These are phyloP conservation scores for Balearica regulorum DNA, from an alignment of 2,797 vertebrate species.

Conservation along the genomic window DNA sequence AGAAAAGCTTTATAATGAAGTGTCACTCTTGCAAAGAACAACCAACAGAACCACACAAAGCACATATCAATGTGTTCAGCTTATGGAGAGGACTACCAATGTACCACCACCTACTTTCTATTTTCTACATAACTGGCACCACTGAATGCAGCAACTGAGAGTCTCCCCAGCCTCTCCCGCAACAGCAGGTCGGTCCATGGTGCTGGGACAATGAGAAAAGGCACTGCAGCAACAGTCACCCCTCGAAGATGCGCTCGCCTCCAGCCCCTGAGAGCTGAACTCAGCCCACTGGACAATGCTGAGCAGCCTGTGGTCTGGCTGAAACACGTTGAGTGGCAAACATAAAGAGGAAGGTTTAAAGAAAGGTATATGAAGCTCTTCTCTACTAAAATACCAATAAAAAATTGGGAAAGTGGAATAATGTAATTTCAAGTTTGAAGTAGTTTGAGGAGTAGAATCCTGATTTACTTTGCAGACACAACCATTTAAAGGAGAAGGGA, in stretches of 20 bases:
- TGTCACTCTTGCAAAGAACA: not conserved
- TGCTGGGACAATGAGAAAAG: not conserved
- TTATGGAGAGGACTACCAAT: not conserved
- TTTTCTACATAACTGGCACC: not conserved
- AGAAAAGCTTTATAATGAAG: not conserved
- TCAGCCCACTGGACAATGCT: not conserved
- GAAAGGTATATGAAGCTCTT: not conserved
- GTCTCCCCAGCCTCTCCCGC: not conserved
- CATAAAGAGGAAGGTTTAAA: not conserved
- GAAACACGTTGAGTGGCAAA: not conserved
- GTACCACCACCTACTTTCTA: not conserved
- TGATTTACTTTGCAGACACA: not conserved
- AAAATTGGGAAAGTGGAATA: not conserved
- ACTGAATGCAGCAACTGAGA: not conserved
- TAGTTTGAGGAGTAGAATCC: not conserved
- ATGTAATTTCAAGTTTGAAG: not conserved
- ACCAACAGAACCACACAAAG: not conserved
- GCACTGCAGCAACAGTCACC: accelerated
- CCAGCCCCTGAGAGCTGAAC: not conserved
- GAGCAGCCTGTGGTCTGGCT: not conserved
- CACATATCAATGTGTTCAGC: not conserved
- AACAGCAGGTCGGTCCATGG: not conserved
- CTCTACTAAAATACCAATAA: not conserved
- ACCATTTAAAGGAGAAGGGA: not conserved
- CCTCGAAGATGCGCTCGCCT: accelerated